Base-by-base conservation (phyloP, 30 jellyfish, hydroid and myxozoan species). In the Aurelia sp. region DNA sequence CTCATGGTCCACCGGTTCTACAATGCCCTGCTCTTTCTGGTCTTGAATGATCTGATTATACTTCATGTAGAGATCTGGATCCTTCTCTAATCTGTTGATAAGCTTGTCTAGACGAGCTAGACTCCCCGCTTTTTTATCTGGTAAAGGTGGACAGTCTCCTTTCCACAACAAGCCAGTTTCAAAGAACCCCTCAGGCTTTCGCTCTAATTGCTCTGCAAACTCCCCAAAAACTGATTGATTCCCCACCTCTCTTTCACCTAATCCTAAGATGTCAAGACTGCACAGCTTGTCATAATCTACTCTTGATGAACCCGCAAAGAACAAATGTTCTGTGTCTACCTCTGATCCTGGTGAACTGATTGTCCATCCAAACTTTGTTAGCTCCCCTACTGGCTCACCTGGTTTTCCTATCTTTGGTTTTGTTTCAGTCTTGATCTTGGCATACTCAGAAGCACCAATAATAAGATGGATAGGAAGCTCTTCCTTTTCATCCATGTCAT, bases 111-210 rank as follows among this genome's bases (percentile, higher is more conserved):
- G 85, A 18, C 90, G 62, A 20, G n/a, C n/a, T n/a, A n/a, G n/a
- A n/a, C n/a, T n/a, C n/a, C n/a, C n/a, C n/a, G 92, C 75, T 68
- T 90, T 76, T 72, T 81, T 81, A 78, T 59, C 88, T 67, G 73
- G 80, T 51, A 78, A 57, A 13, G 73, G 76, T 19, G 88, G 85
- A 51, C 79, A 55, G 41, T 66, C 62, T 67, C 67, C 87, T 59
- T 90, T 82, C 97, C 97, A 82, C 64, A 74, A 41, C 22, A 90
- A 61, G 21, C 91, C 91, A 9, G 94, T 90, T 67, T 90, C 97
- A 69, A 44, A 80, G 72, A 88, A 72, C 73, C 90, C 97, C 69
- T 81, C 87, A 8, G 80, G 85, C 20, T 59, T 59, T 30, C 13
- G 68, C 68, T 59, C 68, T 59, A 59, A 59, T 21, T 59, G 68